A percentile compares a stretch with the other conserved stretches of the same genome.
Evolutionary conservation across 2,797 vertebrate species (phyloP).

Genomic region (Loriculus beryllinus): DNA sequence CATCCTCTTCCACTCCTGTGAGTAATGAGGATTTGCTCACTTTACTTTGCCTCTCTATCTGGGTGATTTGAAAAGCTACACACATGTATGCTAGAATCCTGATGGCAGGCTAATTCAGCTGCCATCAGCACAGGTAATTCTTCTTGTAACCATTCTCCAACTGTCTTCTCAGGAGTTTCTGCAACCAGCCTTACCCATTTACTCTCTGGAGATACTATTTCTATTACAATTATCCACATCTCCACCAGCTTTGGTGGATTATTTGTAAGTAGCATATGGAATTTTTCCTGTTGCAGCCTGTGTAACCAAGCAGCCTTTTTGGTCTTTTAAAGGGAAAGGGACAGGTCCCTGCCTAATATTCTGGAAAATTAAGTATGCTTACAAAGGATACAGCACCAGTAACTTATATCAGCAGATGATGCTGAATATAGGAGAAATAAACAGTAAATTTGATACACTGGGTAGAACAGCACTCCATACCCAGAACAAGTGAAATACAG

Average conservation of each 20-base stretch:
- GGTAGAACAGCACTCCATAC: background rate
- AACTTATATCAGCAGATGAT: background rate
- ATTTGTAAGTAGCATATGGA: background rate
- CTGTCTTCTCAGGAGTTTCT: background rate
- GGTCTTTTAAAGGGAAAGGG: background rate
- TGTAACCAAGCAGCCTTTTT: background rate
- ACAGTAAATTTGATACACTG: background rate
- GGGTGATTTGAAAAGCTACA: background rate
- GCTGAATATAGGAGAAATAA: background rate
- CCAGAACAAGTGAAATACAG: background rate
- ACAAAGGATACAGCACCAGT: background rate
- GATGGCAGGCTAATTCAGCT: background rate
- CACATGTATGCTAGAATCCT: background rate
- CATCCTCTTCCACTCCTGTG: background rate
- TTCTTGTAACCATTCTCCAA: background rate
- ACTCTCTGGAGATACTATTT: background rate
- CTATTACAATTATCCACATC: background rate
- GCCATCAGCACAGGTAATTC: background rate
- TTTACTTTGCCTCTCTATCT: background rate
- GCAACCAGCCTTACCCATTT: background rate
- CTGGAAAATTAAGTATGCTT: background rate
- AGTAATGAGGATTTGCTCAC: constrained; percentile 20
- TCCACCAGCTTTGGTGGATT: background rate
- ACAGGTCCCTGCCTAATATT: background rate
- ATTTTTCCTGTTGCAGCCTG: background rate